These are phyloP conservation scores for Polypedilum pembai DNA, from an alignment of 1,140 invertebrate genomes.

Conservation along the genomic window DNA sequence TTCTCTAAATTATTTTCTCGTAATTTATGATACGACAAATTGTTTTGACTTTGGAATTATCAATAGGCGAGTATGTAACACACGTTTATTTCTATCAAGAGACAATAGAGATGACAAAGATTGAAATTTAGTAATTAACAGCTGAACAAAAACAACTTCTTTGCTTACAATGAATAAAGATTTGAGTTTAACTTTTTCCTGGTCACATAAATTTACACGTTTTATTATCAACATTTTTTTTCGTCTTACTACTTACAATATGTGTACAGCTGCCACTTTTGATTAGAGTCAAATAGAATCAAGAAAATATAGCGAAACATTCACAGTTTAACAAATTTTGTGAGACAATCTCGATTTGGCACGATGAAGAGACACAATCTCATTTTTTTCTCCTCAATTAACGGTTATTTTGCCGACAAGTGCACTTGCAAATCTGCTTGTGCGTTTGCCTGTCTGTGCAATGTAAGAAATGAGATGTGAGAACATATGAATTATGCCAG, in stretches of 20 bases:
- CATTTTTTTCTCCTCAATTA: conserved; percentile 4
- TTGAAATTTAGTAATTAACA: conserved; percentile 20
- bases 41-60: conserved; percentile 18
- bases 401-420: conserved; percentile 3
- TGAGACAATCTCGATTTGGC: neutral
- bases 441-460: neutral
- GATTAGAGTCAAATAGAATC: no score
- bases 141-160: neutral
- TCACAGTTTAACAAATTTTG: no score
- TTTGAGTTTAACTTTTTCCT: neutral
- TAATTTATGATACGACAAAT: neutral
- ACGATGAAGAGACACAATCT: neutral
- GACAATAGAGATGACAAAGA: neutral
- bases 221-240: neutral
- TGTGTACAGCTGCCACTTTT: no score
- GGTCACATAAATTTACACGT: neutral
- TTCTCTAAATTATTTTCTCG: no score
- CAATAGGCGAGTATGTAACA: neutral
- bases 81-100: no score
- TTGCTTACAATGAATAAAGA: neutral
- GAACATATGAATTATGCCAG: neutral
- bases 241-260: neutral
- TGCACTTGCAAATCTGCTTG: neutral
- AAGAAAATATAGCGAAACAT: no score
- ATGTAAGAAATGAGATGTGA: neutral